Evolutionary conservation across 2,888 invertebrate species (phyloP), one percentile per base, ranked within the genome.

Genomic region (Octodonta nipae): DNA sequence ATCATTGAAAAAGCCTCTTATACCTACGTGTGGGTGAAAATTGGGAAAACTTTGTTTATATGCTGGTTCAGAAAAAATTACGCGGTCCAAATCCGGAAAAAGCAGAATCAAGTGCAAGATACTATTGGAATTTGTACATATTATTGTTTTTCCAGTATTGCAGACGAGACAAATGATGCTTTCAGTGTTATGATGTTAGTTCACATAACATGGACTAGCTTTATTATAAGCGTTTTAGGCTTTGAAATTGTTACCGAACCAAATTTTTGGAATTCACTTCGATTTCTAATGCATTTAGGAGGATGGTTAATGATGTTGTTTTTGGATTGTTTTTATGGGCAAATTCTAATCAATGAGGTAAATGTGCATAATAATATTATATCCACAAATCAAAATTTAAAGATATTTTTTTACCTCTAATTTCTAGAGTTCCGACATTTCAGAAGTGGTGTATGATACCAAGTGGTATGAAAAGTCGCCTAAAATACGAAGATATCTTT

Each of bases 281-380:
- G 52, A 32, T 52, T 50, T 37, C 34, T 43, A n/a, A 36, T 52
- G 38, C 52, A 54, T 33, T 39, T 52, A 22, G 38, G 43, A 4
- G 54, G 54, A 11, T 54, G 52, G 54, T 27, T 54, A 30, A 40
- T 40, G 12, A 47, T 54, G 35, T 32, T 54, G 7, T 45, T 50
- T 28, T 33, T 51, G 2, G 42, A 52, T 28, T 51, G 51, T 32
- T 50, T 49, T 30, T 50, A 50, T 33, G 52, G 51, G 1, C 54
- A 54, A 40, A 46, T 40, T 14, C 32, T 54, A 17, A 51, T 52
- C 32, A 46, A 54, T 37, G 41, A 47, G 32, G 54, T 52, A n/a
- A n/a, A n/a, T n/a, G n/a, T n/a, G n/a, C n/a, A n/a, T n/a, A n/a
- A n/a, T n/a, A n/a, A n/a, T n/a, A n/a, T n/a, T n/a, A n/a, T n/a